Base-by-base conservation (phyloP, 2,797 vertebrate species). In the Morelia viridis region DNA sequence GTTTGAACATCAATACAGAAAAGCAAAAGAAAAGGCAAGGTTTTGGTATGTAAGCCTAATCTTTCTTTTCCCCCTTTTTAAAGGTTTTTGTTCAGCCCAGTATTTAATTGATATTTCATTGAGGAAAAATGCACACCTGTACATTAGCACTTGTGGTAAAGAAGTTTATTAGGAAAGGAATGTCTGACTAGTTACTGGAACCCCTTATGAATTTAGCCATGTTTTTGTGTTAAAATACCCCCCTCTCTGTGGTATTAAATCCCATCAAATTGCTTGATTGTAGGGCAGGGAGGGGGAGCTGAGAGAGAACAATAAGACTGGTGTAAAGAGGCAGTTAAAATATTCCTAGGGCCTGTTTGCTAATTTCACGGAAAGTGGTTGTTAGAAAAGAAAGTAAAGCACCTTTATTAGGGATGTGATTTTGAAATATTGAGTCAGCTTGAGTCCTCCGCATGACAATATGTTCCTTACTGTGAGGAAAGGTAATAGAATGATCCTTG, bases 41-140 rank as follows among this genome's bases (percentile, higher is more conserved):
- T 93, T 71, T 8, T 5, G 60, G 71, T 56, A 31, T 93, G 46
- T 95, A 94, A 94, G 95, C 94, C 90, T 94, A 35, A 93, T 96
- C 93, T 95, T 95, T 93, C 85, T 92, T 57, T 61, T 35, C 26
- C 35, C 26, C 17, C 3, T 11, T 68, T 87, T 93, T 85, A 46
- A 90, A 92, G 58, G 65, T 64, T 96, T 95, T 95, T 46, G 83
- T 87, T 88, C 88, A 96, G 86, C 62, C 76, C 60, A 26, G 58
- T 94, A 95, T 96, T 92, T 92, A 96, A 95, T 76, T 90, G 58
- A 92, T 89, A 84, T 92, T 96, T 94, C 85, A 94, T 94, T 95
- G 87, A 97, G 96, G 94, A 95, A 97, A 95, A 97, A 96, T 88
- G 90, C 92, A 96, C 95, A 97, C 96, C 96, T 97, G 95, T 95